phyloP scores from a whole-genome alignment of 2,113 vertebrate genomes.

The Strigops habroptila region DNA sequence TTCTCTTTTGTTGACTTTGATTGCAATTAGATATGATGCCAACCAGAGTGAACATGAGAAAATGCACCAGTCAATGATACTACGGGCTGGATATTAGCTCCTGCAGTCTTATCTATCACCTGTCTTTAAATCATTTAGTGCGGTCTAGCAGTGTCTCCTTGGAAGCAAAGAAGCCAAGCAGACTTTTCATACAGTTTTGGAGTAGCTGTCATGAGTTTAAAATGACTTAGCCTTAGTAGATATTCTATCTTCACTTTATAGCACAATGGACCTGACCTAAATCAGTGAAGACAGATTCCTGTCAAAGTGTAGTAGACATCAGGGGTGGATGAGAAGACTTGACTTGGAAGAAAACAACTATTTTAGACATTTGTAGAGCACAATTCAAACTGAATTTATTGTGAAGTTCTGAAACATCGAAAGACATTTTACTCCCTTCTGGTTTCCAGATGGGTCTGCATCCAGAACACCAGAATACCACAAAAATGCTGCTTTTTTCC shows the following conservation, averaged over 20 bases:
- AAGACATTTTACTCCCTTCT: conserved; percentile 20
- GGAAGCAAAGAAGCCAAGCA: not conserved
- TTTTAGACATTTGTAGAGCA: not conserved
- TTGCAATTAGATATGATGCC: not conserved
- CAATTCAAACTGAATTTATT: not conserved
- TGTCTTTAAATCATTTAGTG: not conserved
- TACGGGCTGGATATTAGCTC: not conserved
- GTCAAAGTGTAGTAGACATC: not conserved
- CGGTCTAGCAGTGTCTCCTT: not conserved
- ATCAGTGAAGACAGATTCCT: not conserved
- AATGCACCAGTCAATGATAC: not conserved
- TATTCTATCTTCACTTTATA: not conserved
- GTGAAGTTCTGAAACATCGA: not conserved
- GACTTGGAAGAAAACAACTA: not conserved
- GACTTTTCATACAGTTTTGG: not conserved
- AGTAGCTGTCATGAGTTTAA: not conserved
- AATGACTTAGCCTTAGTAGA: not conserved
- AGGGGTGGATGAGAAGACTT: not conserved
- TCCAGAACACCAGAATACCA: conserved; percentile 20
- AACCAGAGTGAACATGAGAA: not conserved
- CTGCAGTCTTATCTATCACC: not conserved
- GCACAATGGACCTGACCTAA: not conserved
- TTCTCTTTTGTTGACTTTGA: not conserved
- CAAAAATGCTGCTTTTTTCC: not conserved
- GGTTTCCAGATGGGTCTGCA: conserved; percentile 7